Percentiles rank a stretch among this genome's conserved stretches.
Evolutionary conservation across 2,888 invertebrate species (phyloP).

Genomic region (Copidosoma aretas): DNA sequence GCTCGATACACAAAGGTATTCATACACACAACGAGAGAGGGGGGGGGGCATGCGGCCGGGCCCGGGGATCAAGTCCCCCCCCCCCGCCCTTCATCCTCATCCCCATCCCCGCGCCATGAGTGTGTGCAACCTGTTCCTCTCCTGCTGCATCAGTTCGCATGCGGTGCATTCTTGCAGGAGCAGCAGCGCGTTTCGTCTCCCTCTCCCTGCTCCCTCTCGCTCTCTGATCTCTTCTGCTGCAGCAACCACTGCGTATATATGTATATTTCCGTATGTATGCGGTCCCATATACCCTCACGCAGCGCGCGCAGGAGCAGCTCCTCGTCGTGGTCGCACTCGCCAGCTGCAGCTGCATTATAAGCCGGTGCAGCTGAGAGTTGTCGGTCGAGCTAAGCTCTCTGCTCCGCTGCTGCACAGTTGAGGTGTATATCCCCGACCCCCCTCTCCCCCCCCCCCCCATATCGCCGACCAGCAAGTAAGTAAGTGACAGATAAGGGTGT

Average conservation of each 20-base stretch:
- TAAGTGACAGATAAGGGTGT: too few species aligned
- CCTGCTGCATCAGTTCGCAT: not conserved
- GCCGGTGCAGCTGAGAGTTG: not conserved
- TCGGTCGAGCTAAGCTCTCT: not conserved
- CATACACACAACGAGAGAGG: too few species aligned
- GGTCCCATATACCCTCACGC: too few species aligned
- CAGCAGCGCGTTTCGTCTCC: not conserved
- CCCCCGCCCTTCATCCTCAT: too few species aligned
- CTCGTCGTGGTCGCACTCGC: not conserved
- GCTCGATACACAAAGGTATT: too few species aligned
- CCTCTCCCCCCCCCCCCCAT: not conserved
- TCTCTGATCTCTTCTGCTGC: not conserved
- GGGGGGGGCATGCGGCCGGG: too few species aligned
- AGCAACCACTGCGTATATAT: not conserved
- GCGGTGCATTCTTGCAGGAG: not conserved
- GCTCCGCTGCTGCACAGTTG: not conserved
- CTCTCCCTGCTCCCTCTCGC: not conserved
- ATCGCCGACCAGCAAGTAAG: too few species aligned
- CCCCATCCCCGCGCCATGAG: too few species aligned
- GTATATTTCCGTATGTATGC: too few species aligned
- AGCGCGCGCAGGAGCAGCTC: not conserved
- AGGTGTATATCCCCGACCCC: not conserved
- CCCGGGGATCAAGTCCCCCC: too few species aligned
- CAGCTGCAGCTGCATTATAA: not conserved
- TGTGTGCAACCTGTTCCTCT: constrained; percentile 10